phyloP scores from a whole-genome alignment of 2,797 vertebrate species.

The Anniella stebbinsi region DNA sequence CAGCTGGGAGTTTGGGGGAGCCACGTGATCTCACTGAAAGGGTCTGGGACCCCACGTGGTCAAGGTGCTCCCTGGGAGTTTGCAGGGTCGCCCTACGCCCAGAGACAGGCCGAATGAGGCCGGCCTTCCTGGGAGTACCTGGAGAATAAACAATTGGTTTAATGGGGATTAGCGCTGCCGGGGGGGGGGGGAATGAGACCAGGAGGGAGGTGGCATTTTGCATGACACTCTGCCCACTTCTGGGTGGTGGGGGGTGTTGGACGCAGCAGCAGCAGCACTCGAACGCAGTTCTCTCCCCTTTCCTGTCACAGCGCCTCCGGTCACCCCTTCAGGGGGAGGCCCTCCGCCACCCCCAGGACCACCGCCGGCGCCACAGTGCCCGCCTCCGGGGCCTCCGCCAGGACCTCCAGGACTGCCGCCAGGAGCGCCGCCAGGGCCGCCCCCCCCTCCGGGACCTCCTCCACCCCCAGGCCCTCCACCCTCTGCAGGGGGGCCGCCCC shows the following conservation, averaged over 20 bases:
- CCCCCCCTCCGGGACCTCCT: conserved; percentile 70
- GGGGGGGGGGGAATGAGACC: neutral
- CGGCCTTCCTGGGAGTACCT: rapidly evolving
- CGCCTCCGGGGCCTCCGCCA: conserved; percentile 73
- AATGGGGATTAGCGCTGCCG: neutral
- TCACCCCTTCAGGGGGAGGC: conserved; percentile 58
- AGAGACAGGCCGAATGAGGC: neutral
- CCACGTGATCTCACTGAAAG: no score
- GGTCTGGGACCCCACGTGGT: no score
- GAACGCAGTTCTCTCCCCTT: no score
- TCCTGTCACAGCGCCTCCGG: conserved; percentile 54
- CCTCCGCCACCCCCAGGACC: conserved; percentile 74
- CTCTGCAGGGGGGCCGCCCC: conserved; percentile 76
- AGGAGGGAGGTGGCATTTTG: no score
- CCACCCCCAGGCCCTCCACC: conserved; percentile 52
- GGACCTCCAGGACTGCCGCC: conserved; percentile 84
- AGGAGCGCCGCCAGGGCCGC: conserved; percentile 65
- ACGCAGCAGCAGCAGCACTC: neutral
- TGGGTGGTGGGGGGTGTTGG: no score
- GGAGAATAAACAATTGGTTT: neutral
- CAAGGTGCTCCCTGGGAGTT: neutral
- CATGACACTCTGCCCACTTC: no score
- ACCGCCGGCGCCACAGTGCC: conserved; percentile 69
- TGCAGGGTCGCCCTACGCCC: conserved; percentile 20
- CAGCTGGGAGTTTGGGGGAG: rapidly evolving